Conservation (phyloP, 2,113 vertebrate species). For the Mugil cephalus region DNA sequence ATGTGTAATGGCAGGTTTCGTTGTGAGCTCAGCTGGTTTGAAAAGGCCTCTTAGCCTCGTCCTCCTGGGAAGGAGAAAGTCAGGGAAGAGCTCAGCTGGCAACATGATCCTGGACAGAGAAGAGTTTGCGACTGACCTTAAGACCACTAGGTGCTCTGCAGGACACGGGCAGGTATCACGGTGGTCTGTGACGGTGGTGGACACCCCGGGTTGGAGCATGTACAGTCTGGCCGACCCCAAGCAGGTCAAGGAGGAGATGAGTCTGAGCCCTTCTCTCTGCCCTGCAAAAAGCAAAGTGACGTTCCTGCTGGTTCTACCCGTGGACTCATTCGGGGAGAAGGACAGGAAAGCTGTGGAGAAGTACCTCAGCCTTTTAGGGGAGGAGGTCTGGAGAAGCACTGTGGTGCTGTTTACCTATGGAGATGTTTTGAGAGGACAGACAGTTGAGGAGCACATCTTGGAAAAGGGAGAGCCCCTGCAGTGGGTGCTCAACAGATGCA, state of each 20-base stretch:
- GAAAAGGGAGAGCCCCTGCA: conserved; percentile 41
- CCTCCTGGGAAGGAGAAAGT: conserved; percentile 67
- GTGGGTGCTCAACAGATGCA: conserved; percentile 62
- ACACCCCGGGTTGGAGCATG: conserved; percentile 72
- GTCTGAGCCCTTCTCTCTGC: conserved; percentile 39
- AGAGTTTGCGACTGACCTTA: conserved; percentile 29
- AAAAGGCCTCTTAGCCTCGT: conserved; percentile 45
- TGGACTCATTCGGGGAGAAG: conserved; percentile 59
- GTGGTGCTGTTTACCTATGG: conserved; percentile 72
- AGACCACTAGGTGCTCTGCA: conserved; percentile 38
- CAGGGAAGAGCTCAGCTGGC: conserved; percentile 67
- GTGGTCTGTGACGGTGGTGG: conserved; percentile 50
- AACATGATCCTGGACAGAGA: conserved; percentile 58
- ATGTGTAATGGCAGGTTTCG: not conserved
- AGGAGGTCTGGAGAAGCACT: conserved; percentile 32
- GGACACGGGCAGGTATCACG: conserved; percentile 25
- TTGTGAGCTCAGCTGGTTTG: not conserved
- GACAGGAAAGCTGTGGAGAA: conserved; percentile 56
- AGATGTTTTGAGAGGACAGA: conserved; percentile 43
- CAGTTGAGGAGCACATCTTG: conserved; percentile 49
- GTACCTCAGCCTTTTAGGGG: conserved; percentile 51
- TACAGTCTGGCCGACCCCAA: conserved; percentile 44
- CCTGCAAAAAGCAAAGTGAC: conserved; percentile 13
- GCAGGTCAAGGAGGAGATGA: conserved; percentile 47
- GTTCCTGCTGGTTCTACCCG: conserved; percentile 61